phyloP scores from a whole-genome alignment of 2,113 vertebrate genomes.

The Oreochromis niloticus region DNA sequence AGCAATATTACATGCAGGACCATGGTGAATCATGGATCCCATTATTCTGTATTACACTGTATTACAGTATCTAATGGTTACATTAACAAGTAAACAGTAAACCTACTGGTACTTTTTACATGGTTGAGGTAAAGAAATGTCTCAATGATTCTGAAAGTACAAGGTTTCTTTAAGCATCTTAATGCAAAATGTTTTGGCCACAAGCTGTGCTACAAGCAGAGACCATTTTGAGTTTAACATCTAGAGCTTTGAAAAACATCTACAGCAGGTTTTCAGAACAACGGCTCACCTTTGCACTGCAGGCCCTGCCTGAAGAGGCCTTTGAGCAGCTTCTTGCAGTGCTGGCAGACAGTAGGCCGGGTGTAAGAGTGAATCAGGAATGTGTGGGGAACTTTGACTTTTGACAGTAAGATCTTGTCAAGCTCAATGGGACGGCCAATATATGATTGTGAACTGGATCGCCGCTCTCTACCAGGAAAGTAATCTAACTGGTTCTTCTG shows the following conservation, averaged over 20 bases:
- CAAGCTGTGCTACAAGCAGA: neutral
- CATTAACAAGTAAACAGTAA: neutral
- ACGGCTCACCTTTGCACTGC: conserved; percentile 81
- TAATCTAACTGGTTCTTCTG: conserved; percentile 87
- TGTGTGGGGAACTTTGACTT: conserved; percentile 96
- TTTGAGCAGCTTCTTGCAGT: conserved; percentile 95
- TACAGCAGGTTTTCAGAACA: neutral
- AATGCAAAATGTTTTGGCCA: neutral
- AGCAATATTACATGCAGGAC: neutral
- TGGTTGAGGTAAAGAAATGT: neutral
- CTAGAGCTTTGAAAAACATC: neutral
- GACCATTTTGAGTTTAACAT: neutral
- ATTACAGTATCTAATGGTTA: accelerated
- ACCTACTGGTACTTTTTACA: neutral
- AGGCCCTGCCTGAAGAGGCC: conserved; percentile 85
- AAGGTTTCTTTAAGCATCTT: neutral
- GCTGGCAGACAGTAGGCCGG: conserved; percentile 92
- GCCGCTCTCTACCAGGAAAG: conserved; percentile 83
- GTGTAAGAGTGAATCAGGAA: conserved; percentile 98
- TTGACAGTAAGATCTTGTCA: conserved; percentile 91
- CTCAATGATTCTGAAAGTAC: neutral
- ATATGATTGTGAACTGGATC: conserved; percentile 91
- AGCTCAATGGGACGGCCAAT: conserved; percentile 90
- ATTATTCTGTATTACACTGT: neutral
- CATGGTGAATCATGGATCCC: neutral